These are phyloP conservation scores for Drosophila suboccidentalis DNA, from an alignment of 2,888 invertebrate genomes.

Conservation along the genomic window DNA sequence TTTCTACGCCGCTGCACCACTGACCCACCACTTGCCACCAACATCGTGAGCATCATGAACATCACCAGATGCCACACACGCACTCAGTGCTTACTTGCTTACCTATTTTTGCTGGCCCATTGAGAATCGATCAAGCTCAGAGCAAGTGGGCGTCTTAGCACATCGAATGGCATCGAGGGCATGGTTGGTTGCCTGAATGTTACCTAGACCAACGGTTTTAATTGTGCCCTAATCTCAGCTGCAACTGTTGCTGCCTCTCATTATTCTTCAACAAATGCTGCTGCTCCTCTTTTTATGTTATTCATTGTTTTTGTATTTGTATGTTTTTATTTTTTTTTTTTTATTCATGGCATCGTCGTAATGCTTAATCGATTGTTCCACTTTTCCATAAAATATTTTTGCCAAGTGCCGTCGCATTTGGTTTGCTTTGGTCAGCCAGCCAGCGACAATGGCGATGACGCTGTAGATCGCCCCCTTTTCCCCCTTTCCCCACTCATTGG, in stretches of 20 bases:
- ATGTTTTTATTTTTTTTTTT: constrained; percentile 14
- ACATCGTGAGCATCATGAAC: not conserved
- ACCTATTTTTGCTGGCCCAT: not conserved
- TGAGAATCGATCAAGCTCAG: constrained; percentile 37
- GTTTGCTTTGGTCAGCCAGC: constrained; percentile 34
- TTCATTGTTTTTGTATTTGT: not conserved
- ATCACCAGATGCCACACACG: constrained; percentile 5
- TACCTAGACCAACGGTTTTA: not conserved
- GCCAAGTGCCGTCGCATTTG: constrained; percentile 79
- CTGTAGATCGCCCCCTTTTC: not conserved
- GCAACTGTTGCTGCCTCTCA: constrained; percentile 5
- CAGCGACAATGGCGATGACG: constrained; percentile 35
- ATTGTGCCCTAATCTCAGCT: constrained; percentile 13
- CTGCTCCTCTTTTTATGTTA: not conserved
- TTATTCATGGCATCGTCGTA: constrained; percentile 62
- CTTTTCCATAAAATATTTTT: constrained; percentile 84
- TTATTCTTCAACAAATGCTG: not conserved
- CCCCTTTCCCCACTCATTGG: not conserved
- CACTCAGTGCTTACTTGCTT: not conserved
- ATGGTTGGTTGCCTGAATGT: not conserved
- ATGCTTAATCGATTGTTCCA: constrained; percentile 82
- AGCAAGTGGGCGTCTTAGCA: not conserved
- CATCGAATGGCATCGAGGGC: not conserved
- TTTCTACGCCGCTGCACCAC: constrained; percentile 64
- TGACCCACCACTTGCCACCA: constrained; percentile 15